Conservation (phyloP, 2,888 invertebrate genomes). For the Salticus scenicus region DNA sequence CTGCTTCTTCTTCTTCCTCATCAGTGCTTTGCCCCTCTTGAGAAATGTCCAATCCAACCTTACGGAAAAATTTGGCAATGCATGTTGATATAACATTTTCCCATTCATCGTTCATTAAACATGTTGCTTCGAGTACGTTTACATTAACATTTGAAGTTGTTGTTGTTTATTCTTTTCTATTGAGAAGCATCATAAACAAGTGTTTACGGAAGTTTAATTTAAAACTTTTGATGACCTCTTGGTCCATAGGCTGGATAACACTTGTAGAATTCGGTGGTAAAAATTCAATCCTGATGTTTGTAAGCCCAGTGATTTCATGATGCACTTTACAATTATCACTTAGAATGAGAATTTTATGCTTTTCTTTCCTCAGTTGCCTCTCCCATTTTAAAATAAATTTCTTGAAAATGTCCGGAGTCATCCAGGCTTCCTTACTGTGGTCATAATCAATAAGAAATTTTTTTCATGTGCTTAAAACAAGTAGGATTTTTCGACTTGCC, state of each 20-base stretch:
- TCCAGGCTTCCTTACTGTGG: background rate
- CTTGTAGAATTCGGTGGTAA: background rate
- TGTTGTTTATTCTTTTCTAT: background rate
- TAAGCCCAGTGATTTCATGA: background rate
- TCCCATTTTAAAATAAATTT: conserved; percentile 2
- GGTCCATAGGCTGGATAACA: background rate
- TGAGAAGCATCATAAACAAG: background rate
- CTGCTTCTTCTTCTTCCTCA: too few relatives aligned
- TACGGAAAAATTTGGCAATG: background rate
- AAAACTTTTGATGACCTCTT: background rate
- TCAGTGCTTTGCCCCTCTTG: too few relatives aligned
- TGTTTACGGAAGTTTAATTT: background rate
- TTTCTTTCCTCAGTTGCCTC: background rate
- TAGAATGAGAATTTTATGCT: background rate
- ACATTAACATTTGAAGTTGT: background rate
- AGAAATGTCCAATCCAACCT: background rate
- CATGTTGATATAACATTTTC: background rate
- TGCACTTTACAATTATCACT: background rate
- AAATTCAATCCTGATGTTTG: conserved; percentile 10
- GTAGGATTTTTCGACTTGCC: background rate
- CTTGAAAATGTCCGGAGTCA: background rate
- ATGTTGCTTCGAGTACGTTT: background rate
- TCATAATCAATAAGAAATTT: background rate
- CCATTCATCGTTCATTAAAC: conserved; percentile 1
- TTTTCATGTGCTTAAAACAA: background rate